These are phyloP conservation scores for Rhabditophanes sp. DNA, from an alignment of 2,888 invertebrate species.

Conservation along the genomic window DNA sequence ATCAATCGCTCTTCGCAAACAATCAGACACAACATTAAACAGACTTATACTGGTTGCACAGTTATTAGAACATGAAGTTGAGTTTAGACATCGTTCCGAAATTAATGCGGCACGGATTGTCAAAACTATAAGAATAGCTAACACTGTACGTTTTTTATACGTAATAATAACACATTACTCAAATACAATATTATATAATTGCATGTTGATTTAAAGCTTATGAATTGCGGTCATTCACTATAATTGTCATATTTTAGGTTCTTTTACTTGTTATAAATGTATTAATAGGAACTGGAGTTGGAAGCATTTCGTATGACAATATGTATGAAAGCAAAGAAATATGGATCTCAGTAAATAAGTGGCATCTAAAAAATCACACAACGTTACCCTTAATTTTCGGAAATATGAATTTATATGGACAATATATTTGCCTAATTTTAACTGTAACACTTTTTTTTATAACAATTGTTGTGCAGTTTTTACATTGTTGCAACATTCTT, in stretches of 20 bases:
- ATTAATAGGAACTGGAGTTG: slow-evolving; percentile 35
- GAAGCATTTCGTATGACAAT: too few relatives aligned
- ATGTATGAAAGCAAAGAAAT: slow-evolving; percentile 19
- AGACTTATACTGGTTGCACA: slow-evolving; percentile 38
- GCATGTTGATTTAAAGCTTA: slow-evolving; percentile 1
- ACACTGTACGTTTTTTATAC: slow-evolving; percentile 19
- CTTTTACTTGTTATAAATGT: slow-evolving; percentile 29
- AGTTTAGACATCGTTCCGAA: slow-evolving; percentile 25
- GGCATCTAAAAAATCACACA: slow-evolving; percentile 18
- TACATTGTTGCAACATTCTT: slow-evolving; percentile 19
- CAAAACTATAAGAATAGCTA: slow-evolving; percentile 33
- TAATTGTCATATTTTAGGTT: slow-evolving; percentile 15
- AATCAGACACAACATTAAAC: slow-evolving; percentile 38
- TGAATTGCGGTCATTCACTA: not conserved
- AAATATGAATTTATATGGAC: slow-evolving; percentile 27
- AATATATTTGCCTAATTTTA: slow-evolving; percentile 17
- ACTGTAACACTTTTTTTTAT: slow-evolving; percentile 18
- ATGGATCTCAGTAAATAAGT: slow-evolving; percentile 31
- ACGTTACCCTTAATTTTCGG: slow-evolving; percentile 27
- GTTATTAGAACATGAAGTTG: slow-evolving; percentile 35
- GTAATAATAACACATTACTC: not conserved
- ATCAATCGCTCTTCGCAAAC: too few relatives aligned
- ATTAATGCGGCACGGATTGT: slow-evolving; percentile 33
- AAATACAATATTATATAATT: not conserved
- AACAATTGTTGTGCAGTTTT: slow-evolving; percentile 23